Conservation (phyloP, 30 jellyfish, hydroid and myxozoan species). For the Nemopilema nomurai region DNA sequence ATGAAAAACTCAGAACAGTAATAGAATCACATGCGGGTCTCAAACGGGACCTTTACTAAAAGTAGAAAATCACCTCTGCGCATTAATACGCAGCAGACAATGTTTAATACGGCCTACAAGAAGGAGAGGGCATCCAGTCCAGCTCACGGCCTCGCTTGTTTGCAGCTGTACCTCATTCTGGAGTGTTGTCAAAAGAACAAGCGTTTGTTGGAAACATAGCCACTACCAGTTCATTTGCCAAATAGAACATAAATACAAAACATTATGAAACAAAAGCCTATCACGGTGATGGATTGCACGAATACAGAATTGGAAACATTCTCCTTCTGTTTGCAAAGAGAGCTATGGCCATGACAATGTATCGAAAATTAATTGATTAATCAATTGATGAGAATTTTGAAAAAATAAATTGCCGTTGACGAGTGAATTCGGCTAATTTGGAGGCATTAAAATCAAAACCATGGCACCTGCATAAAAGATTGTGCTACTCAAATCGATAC, state of each 20-base stretch:
- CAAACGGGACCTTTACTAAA: neutral
- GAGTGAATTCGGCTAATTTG: neutral
- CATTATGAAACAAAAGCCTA: too few species aligned
- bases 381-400: neutral
- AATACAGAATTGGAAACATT: neutral
- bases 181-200: too few species aligned
- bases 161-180: too few species aligned
- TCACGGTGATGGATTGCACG: too few species aligned
- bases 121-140: neutral
- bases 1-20: neutral
- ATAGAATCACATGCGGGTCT: neutral
- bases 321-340: neutral
- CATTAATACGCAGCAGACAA: neutral
- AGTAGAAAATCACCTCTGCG: neutral
- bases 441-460: neutral
- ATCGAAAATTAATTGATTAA: neutral
- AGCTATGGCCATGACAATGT: neutral
- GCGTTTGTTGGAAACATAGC: too few species aligned
- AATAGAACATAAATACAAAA: too few species aligned
- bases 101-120: too few species aligned
- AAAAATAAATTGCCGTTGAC: neutral
- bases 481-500: neutral
- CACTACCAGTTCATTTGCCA: too few species aligned
- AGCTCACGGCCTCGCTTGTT: too few species aligned
- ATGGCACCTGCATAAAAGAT: neutral